A percentile compares a stretch with the other conserved stretches of the same genome.
These are phyloP conservation scores for Spatulosminthurus flaviceps DNA, from an alignment of 2,888 invertebrate genomes.

Conservation along the genomic window DNA sequence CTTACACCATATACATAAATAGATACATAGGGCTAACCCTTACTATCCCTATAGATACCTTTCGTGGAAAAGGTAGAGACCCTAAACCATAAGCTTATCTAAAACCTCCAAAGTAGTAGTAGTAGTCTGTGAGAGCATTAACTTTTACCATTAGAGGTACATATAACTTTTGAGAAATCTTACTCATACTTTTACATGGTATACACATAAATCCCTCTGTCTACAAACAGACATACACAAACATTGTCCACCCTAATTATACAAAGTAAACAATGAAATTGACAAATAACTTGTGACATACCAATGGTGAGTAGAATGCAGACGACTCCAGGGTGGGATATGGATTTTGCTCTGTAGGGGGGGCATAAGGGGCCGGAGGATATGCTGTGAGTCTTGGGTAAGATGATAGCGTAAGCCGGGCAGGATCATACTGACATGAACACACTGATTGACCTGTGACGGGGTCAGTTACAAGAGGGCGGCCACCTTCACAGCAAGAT, in stretches of 20 bases:
- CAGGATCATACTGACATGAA: conserved; percentile 92
- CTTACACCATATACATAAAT: background rate
- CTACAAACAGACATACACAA: conserved; percentile 24
- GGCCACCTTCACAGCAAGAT: conserved; percentile 88
- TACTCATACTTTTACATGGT: too few species aligned
- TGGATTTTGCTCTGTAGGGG: conserved; percentile 86
- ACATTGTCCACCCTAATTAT: conserved; percentile 38
- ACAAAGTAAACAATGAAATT: conserved; percentile 41
- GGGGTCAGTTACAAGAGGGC: conserved; percentile 91
- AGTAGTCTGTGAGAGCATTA: too few species aligned
- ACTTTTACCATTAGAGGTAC: too few species aligned
- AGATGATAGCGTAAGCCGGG: conserved; percentile 81
- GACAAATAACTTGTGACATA: conserved; percentile 71
- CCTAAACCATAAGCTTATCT: too few species aligned
- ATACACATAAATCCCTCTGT: background rate
- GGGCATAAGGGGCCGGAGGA: conserved; percentile 78
- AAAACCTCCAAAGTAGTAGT: too few species aligned
- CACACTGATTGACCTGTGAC: conserved; percentile 92
- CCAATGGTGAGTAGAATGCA: conserved; percentile 94
- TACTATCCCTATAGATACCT: too few species aligned
- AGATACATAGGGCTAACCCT: too few species aligned
- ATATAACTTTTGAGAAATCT: too few species aligned
- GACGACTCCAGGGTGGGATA: conserved; percentile 95
- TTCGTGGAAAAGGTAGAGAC: too few species aligned
- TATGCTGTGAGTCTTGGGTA: conserved; percentile 81